Percentiles rank a stretch among this genome's conserved stretches.
These are phyloP conservation scores for Taenaris catops DNA, from an alignment of 2,888 invertebrate species.

Conservation along the genomic window DNA sequence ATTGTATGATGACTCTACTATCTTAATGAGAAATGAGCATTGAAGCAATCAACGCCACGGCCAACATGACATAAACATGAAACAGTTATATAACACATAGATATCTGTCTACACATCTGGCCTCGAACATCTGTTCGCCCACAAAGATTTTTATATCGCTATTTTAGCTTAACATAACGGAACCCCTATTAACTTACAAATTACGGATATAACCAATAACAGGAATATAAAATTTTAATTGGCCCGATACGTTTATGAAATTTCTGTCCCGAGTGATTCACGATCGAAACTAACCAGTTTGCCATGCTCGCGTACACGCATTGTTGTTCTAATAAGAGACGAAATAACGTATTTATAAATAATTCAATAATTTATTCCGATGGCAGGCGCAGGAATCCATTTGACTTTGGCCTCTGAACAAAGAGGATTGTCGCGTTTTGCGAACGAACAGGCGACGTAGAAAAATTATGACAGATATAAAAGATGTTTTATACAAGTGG, in stretches of 20 bases:
- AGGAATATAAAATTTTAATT: too few species aligned
- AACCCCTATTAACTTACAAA: too few species aligned
- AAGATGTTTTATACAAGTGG: slow-evolving; percentile 41
- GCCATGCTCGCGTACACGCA: slow-evolving; percentile 41
- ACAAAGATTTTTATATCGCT: slow-evolving; percentile 56
- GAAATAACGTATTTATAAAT: slow-evolving; percentile 48
- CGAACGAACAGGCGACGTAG: slow-evolving; percentile 74
- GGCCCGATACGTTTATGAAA: too few species aligned
- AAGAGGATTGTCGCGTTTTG: slow-evolving; percentile 65
- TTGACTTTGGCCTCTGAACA: slow-evolving; percentile 47
- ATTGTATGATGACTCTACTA: too few species aligned
- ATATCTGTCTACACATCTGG: slow-evolving; percentile 1
- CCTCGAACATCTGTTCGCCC: slow-evolving; percentile 44
- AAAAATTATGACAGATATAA: slow-evolving; percentile 77
- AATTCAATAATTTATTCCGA: slow-evolving; percentile 57
- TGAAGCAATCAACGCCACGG: too few species aligned
- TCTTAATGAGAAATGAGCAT: too few species aligned
- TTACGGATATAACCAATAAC: too few species aligned
- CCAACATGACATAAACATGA: too few species aligned
- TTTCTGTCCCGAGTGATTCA: slow-evolving; percentile 59
- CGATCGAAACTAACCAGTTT: slow-evolving; percentile 33
- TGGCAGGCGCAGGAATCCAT: slow-evolving; percentile 35
- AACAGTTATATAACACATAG: slow-evolving; percentile 16
- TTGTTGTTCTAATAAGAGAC: slow-evolving; percentile 39
- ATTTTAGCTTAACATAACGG: slow-evolving; percentile 35